These are phyloP conservation scores for Pipistrellus nathusii DNA, from an alignment of 2,797 vertebrate species.

Conservation along the genomic window DNA sequence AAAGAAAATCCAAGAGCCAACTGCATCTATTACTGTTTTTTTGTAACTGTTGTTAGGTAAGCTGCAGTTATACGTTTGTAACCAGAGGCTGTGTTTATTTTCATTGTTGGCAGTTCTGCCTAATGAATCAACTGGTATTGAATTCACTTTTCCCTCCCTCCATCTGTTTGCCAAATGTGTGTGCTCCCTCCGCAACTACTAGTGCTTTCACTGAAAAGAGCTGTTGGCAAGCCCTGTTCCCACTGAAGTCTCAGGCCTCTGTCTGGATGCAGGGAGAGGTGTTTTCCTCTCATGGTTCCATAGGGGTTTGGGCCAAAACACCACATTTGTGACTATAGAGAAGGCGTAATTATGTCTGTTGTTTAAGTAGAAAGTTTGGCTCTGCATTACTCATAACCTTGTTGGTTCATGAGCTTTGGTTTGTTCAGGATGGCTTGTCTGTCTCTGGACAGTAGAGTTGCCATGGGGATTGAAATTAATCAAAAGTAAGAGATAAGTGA, in stretches of 20 bases:
- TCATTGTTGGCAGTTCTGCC: slow-evolving; percentile 69
- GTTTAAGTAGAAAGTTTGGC: too few relatives aligned
- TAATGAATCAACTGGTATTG: slow-evolving; percentile 79
- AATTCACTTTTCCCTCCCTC: slow-evolving; percentile 66
- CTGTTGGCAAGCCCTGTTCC: neutral
- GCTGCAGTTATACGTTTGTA: slow-evolving; percentile 54
- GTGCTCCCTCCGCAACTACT: slow-evolving; percentile 36
- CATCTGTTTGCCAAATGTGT: slow-evolving; percentile 79
- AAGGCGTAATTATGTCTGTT: too few relatives aligned
- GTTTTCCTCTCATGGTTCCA: too few relatives aligned
- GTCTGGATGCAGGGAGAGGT: neutral
- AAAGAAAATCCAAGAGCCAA: neutral
- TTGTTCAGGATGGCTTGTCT: neutral
- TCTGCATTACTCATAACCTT: too few relatives aligned
- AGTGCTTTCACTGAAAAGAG: slow-evolving; percentile 20
- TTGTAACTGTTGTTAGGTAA: slow-evolving; percentile 65
- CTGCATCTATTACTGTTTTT: slow-evolving; percentile 30
- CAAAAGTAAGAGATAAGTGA: neutral
- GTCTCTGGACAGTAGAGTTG: neutral
- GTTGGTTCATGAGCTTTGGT: too few relatives aligned
- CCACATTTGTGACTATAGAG: too few relatives aligned
- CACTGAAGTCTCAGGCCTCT: neutral
- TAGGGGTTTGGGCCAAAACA: too few relatives aligned
- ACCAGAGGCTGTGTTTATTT: slow-evolving; percentile 80
- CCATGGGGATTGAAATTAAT: neutral